Percentiles rank a stretch among this genome's conserved stretches.
These are phyloP conservation scores for Leucophenga maculata DNA, from an alignment of 2,888 invertebrate genomes.

Conservation along the genomic window DNA sequence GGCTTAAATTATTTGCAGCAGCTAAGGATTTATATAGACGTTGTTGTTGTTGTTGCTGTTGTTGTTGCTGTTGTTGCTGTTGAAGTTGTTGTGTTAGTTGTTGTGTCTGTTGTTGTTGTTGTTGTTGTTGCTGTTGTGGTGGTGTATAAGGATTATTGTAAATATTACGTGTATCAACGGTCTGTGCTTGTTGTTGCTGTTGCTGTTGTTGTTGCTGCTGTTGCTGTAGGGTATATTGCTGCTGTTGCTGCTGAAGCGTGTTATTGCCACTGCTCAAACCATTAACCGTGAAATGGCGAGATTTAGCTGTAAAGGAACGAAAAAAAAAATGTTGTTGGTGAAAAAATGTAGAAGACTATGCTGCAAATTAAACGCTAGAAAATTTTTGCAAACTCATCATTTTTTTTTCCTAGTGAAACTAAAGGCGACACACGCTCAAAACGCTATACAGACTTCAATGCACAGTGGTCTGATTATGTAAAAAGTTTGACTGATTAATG, in stretches of 20 bases:
- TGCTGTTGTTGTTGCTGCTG: slow-evolving; percentile 75
- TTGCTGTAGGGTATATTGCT: slow-evolving; percentile 74
- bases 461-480: neutral
- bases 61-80: slow-evolving; percentile 46
- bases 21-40: slow-evolving; percentile 67
- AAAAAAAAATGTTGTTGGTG: slow-evolving; percentile 13
- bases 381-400: neutral
- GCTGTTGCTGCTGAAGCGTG: slow-evolving; percentile 65
- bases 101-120: slow-evolving; percentile 45
- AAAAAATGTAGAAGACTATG: neutral
- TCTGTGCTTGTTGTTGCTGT: slow-evolving; percentile 72
- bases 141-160: slow-evolving; percentile 73
- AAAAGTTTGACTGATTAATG: slow-evolving; percentile 42
- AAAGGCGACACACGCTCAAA: too few species aligned
- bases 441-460: neutral
- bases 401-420: too few species aligned
- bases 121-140: slow-evolving; percentile 61
- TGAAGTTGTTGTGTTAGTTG: slow-evolving; percentile 67
- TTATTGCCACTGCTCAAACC: slow-evolving; percentile 71
- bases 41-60: slow-evolving; percentile 54
- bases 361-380: too few species aligned
- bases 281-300: slow-evolving; percentile 82
- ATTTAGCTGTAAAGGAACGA: slow-evolving; percentile 77
- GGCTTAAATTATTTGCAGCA: slow-evolving; percentile 53
- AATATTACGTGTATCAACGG: slow-evolving; percentile 74